Percentiles rank a stretch among this genome's conserved stretches.
Conservation (phyloP, 1,140 invertebrate species). For the Amyelois transitella region DNA sequence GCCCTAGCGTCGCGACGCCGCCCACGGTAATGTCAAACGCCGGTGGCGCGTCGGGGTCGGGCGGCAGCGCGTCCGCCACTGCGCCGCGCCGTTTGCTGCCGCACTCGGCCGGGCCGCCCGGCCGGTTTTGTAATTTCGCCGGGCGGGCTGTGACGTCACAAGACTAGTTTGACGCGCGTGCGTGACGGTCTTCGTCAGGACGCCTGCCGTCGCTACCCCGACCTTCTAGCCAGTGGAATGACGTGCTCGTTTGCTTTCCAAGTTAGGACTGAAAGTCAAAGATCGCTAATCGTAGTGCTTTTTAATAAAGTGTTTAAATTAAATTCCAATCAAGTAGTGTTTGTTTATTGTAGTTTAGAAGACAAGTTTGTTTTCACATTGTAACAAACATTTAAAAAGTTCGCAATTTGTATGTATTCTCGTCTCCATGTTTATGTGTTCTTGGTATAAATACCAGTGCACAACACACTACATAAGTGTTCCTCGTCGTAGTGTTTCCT, state of each 20-base stretch:
- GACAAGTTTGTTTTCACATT: not conserved
- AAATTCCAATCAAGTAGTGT: not conserved
- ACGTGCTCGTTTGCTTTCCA: constrained; percentile 54
- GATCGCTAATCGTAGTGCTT: not conserved
- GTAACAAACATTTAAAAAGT: not conserved
- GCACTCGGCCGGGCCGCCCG: constrained; percentile 45
- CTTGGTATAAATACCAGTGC: not conserved
- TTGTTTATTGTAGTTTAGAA: constrained; percentile 2
- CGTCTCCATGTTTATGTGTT: not conserved
- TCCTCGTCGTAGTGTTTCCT: constrained; percentile 45
- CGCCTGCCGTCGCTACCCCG: constrained; percentile 51
- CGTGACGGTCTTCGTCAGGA: constrained; percentile 64
- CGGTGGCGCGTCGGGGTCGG: constrained; percentile 65
- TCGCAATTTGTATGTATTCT: not conserved
- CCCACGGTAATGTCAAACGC: constrained; percentile 59
- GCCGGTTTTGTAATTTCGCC: constrained; percentile 71
- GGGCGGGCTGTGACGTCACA: constrained; percentile 67
- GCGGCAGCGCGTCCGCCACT: constrained; percentile 63
- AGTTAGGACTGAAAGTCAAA: not conserved
- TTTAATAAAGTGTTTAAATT: not conserved
- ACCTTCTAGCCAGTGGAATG: constrained; percentile 58
- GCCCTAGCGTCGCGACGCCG: constrained; percentile 56
- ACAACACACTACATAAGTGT: constrained; percentile 12
- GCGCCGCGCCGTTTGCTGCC: constrained; percentile 42
- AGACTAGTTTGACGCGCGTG: constrained; percentile 68